Evolutionary conservation across 2,113 vertebrate genomes (phyloP), one percentile per base, ranked within the genome.

Genomic region (Labrus mixtus): DNA sequence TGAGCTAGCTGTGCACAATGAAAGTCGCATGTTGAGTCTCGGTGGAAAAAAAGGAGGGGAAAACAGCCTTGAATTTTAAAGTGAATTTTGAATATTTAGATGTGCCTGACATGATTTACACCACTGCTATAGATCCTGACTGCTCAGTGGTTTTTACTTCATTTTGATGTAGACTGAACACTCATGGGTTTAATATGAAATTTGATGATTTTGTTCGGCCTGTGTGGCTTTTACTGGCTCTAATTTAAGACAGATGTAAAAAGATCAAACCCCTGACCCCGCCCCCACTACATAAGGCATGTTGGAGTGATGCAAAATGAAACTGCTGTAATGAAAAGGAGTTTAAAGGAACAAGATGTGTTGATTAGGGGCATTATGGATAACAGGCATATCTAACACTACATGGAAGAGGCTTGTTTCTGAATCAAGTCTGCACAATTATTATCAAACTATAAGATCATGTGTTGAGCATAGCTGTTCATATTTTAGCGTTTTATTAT

Each of bases 231-330:
- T 70, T 4, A 53, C 37, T 77, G 63, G 60, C 56, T 45, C 64
- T 83, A 73, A 87, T 76, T 45, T 68, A 60, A 62, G 17, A 81
- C 58, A 76, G 41, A 82, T 66, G 48, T 78, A 45, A 48, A 59
- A 33, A 58, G 20, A 37, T 7, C 50, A 22, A 33, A n/a, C 53
- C 29, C 39, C 16, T 10, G 16, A 19, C 50, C 23, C 56, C 19
- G 12, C 50, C 23, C 66, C 9, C 2, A 25, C 29, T 41, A 11
- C 39, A 41, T 41, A 41, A 41, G 39, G 10, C 29, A 45, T 1
- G 13, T 62, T 8, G 50, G 54, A 78, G 59, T 37, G 20, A 62
- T 0, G 10, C 66, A 37, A 73, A 65, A 68, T 53, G 19, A 82
- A 80, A 87, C 48, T 39, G 39, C 22, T 65, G n/a, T 13, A 62